These are phyloP conservation scores for Drosophila parabipectinata DNA, from an alignment of 1,140 invertebrate genomes.

Conservation along the genomic window DNA sequence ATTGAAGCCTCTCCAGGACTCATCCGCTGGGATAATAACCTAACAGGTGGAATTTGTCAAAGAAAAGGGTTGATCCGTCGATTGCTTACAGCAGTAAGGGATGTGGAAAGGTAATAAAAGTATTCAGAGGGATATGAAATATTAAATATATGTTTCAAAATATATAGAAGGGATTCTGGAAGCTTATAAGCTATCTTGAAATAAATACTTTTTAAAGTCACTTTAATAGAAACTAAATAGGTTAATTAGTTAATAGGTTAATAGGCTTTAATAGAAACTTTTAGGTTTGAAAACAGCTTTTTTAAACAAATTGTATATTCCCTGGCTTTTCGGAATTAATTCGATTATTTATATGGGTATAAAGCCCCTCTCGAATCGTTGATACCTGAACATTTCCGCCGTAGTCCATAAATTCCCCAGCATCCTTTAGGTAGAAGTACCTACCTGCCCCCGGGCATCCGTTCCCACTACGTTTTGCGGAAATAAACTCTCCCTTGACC, in stretches of 20 bases:
- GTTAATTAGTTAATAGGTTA: no score
- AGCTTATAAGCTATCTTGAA: no score
- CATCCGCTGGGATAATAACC: neutral
- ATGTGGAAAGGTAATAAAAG: neutral
- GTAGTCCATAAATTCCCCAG: constrained; percentile 43
- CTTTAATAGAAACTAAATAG: no score
- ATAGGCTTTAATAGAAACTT: no score
- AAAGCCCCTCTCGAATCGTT: constrained; percentile 25
- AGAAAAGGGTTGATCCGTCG: constrained; percentile 9
- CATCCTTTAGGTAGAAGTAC: constrained; percentile 10
- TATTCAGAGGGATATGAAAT: neutral
- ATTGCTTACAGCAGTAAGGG: neutral
- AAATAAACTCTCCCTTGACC: constrained; percentile 79
- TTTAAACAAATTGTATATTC: neutral
- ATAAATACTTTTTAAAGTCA: neutral
- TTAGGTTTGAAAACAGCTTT: no score
- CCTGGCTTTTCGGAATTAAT: constrained; percentile 33
- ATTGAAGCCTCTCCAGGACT: constrained; percentile 19
- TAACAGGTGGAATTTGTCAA: constrained; percentile 4
- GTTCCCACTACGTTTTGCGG: constrained; percentile 34
- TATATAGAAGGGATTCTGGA: neutral
- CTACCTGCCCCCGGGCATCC: constrained; percentile 17
- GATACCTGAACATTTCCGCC: constrained; percentile 44
- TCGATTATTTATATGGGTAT: constrained; percentile 42
- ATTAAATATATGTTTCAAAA: neutral